These are phyloP conservation scores for Zaprionus lachaisei DNA, from an alignment of 1,140 invertebrate genomes.

Conservation along the genomic window DNA sequence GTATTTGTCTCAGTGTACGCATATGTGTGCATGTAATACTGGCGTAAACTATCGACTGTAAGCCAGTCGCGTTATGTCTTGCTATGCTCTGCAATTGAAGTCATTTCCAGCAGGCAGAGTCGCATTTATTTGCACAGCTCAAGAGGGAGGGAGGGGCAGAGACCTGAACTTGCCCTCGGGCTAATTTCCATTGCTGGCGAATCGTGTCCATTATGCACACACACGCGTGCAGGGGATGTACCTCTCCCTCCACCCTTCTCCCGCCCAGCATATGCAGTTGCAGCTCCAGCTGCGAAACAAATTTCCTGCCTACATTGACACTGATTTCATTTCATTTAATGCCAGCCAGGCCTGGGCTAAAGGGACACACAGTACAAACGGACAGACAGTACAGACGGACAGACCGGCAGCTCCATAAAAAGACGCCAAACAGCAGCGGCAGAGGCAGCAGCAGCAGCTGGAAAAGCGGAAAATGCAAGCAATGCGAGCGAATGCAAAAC, in stretches of 20 bases:
- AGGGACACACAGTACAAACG: constrained; percentile 21
- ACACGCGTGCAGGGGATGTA: too few relatives aligned
- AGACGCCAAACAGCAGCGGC: constrained; percentile 33
- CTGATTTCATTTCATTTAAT: constrained; percentile 74
- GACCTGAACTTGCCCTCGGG: constrained; percentile 36
- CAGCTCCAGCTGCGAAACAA: constrained; percentile 41
- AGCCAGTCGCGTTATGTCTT: background rate
- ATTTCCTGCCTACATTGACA: constrained; percentile 77
- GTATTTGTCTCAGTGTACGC: background rate
- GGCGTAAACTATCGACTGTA: background rate
- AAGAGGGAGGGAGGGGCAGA: background rate
- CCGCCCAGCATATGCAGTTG: background rate
- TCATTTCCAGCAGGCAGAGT: background rate
- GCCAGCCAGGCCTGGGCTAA: constrained; percentile 30
- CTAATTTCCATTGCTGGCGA: constrained; percentile 58
- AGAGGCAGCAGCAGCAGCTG: constrained; percentile 18
- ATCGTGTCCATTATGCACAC: constrained; percentile 6
- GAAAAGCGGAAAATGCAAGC: constrained; percentile 55
- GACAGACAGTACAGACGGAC: constrained; percentile 6
- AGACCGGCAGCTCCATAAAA: constrained; percentile 40
- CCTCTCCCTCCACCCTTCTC: too few relatives aligned
- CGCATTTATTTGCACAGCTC: constrained; percentile 3
- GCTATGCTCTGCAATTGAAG: constrained; percentile 1
- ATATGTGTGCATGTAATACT: background rate
- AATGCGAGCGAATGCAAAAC: constrained; percentile 72